Evolutionary conservation across 2,888 invertebrate species (phyloP), one percentile per base, ranked within the genome.

Genomic region (Sphaerophoria rueppellii): DNA sequence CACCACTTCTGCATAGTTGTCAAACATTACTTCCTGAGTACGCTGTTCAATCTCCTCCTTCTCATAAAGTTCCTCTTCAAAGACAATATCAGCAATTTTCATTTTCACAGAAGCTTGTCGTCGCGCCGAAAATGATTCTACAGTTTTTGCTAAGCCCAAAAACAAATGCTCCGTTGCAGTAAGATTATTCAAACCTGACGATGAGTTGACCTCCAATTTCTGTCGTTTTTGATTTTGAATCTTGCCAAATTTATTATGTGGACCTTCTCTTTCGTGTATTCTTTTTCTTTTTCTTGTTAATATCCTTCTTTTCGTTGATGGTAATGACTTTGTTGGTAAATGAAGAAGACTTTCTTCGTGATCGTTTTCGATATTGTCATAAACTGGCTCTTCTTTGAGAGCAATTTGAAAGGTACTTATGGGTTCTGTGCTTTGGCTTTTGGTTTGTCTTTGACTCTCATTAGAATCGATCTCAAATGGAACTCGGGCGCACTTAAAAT

Each of bases 41-140:
- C 24, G 24, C 16, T 61, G 74, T 1, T 79, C 78, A 6, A 79
- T 61, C 46, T 82, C 80, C n/a, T 82, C 52, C 11, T 34, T 69
- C n/a, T 87, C 80, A 9, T 72, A 72, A 12, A 87, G 46, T 75
- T 88, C 87, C 69, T 87, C 83, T 55, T 87, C 76, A 50, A 85
- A 70, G 55, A 88, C 70, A 35, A 87, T 55, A 58, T 88, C 55
- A 37, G 85, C 75, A 46, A 87, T 86, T 67, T 57, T 63, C 54
- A 75, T 79, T 75, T 87, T 87, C 4, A 76, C 60, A 40, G 77
- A 52, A 16, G 63, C 72, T 73, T 87, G 86, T 12, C 82, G 57
- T n/a, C 78, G 70, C 0, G 86, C 57, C 43, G 86, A 82, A 72
- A 87, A 82, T 14, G 72, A 85, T 61, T 77, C 79, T 12, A 87